phyloP scores from a whole-genome alignment of 2,888 invertebrate genomes.

The Cataglyphis albicans region DNA sequence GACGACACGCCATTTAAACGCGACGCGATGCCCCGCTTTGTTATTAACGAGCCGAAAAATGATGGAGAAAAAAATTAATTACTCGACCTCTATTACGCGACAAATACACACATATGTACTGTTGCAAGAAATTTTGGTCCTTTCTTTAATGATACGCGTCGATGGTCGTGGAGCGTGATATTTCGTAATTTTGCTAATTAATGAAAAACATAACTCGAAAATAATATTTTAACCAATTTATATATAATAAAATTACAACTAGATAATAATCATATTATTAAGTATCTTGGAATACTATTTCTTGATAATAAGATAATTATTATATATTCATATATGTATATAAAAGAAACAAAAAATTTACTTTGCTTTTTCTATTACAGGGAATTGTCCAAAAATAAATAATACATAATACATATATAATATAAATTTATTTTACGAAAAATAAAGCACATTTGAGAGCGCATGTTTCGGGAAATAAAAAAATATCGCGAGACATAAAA shows the following conservation, averaged over 20 bases:
- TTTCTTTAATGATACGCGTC: no score
- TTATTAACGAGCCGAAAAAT: not conserved
- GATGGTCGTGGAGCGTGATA: not conserved
- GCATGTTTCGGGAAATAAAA: conserved; percentile 6
- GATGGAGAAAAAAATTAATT: not conserved
- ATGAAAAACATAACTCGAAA: not conserved
- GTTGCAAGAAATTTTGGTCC: not conserved
- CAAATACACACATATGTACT: not conserved
- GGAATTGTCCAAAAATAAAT: not conserved
- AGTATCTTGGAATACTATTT: not conserved
- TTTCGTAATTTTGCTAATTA: not conserved
- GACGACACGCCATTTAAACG: conserved; percentile 25
- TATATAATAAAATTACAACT: not conserved
- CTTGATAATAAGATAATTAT: not conserved
- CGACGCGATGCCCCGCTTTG: conserved; percentile 15
- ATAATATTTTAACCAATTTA: not conserved
- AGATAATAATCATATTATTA: not conserved
- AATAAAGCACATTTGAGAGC: conserved; percentile 12
- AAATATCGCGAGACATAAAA: conserved; percentile 2
- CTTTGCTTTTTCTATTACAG: not conserved
- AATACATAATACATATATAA: not conserved
- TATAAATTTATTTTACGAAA: conserved; percentile 26
- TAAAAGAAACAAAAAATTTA: not conserved
- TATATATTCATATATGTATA: no score
- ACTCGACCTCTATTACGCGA: not conserved